Evolutionary conservation across 2,113 vertebrate genomes (phyloP), one percentile per base, ranked within the genome.

Genomic region (Ceyx cyanopectus): DNA sequence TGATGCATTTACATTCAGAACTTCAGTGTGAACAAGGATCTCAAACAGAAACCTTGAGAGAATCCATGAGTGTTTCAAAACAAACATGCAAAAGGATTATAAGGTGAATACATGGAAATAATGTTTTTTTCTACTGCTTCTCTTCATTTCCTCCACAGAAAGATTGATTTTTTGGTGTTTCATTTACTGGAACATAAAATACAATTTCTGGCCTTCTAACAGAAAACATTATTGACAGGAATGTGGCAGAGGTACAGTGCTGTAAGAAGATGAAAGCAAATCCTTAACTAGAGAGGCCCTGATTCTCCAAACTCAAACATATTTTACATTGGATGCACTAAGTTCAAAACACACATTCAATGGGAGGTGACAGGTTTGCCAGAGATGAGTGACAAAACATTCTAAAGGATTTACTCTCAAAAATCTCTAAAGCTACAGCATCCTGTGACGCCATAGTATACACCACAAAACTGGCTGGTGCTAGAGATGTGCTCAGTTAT

Each of bases 81-180:
- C 22, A 80, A 81, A 94, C 22, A 77, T 4, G 4, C 54, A 75
- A 61, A 90, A 57, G n/a, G 11, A 4, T 63, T 14, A 84, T 18
- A 79, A 85, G 61, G 54, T 45, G 85, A 72, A 69, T 57, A 27
- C 2, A 85, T 7, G 19, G 30, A 79, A 89, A 51, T 19, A 73
- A 7, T 58, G 6, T 26, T 62, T 72, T 58, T 74, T 81, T 19
- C 45, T 83, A 50, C 26, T 22, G 18, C 26, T 68, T 79, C 45
- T 85, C 51, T 87, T 84, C 58, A 21, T 86, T 92, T 78, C 7
- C 46, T 80, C 45, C 14, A 54, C 16, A 66, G 81, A 41, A 77
- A 70, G 74, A 90, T 12, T 75, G 73, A 95, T 90, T 95, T 87
- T 81, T 92, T 80, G 0, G 76, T 88, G 30, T 72, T 91, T 91